phyloP scores from a whole-genome alignment of 2,797 vertebrate genomes.

The Sebastes alutus region DNA sequence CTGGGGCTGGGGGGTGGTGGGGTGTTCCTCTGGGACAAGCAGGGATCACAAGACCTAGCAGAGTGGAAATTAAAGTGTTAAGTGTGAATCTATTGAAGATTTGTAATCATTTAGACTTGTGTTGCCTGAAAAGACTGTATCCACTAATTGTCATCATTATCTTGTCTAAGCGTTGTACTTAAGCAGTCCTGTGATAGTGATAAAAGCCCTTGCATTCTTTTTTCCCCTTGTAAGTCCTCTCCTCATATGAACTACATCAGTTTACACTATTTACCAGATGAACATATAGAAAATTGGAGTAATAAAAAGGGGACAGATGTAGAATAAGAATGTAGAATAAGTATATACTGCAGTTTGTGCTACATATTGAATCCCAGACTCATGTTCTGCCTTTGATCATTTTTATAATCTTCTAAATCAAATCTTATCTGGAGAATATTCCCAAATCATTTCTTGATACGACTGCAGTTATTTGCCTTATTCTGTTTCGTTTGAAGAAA shows the following conservation, averaged over 20 bases:
- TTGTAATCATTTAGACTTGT: conserved; percentile 11
- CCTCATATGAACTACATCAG: neutral
- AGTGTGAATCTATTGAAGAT: conserved; percentile 3
- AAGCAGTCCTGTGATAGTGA: neutral
- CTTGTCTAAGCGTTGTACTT: neutral
- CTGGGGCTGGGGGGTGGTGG: neutral
- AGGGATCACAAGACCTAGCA: conserved; percentile 21
- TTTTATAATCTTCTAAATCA: neutral
- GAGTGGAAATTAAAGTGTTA: conserved; percentile 10
- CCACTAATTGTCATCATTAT: neutral
- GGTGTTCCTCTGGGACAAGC: conserved; percentile 1
- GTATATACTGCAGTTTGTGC: neutral
- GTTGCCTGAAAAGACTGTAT: neutral
- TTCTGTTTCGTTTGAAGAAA: neutral
- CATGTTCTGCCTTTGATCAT: neutral
- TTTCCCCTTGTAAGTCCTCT: neutral
- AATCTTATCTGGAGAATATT: neutral
- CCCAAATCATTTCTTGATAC: neutral
- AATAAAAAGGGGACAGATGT: neutral
- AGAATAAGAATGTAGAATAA: neutral
- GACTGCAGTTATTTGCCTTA: neutral
- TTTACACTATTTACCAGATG: neutral
- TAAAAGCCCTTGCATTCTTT: neutral
- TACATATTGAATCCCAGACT: neutral
- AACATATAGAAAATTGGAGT: neutral